Base-by-base conservation (phyloP, 2,888 invertebrate genomes). In the Toxonevra muliebris region DNA sequence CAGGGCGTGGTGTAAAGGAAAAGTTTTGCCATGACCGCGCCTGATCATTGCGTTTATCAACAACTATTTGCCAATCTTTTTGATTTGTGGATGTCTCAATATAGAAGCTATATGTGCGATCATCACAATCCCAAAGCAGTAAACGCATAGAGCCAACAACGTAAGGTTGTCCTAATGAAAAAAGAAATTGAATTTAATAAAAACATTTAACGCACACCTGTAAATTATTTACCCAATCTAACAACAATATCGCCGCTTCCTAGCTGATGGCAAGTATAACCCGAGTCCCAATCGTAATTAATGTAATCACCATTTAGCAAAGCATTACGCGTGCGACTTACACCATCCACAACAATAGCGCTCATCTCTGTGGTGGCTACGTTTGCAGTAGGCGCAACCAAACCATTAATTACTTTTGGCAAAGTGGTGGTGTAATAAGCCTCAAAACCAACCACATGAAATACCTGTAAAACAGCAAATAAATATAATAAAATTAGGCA, bases 251-350 rank as follows among this genome's bases (percentile, higher is more conserved):
- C 92, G 68, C 98, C 98, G 74, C 95, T 93, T 76, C 96, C 96
- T 71, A 96, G 87, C 86, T 97, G 97, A 87, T 98, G 97, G 85
- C 97, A 98, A 5, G 97, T 98, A 86, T 98, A 98, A 72, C 98
- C 98, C 65, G 94, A 94, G 86, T 99, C 98, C 98, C 98, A 98
- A 87, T 98, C 97, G 86, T 98, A 99, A 86, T 94, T 93, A 79
- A 92, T 90, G 65, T 91, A 94, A 85, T 98, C 96, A 13, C 98
- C 98, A 88, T 99, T 98, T 69, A 99, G 89, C 12, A 99, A 88
- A 1, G 97, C 95, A 88, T 99, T 97, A 74, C 98, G 89, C 58
- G 93, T 93, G 12, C 98, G 92, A 79, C 91, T 91, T 70, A 99
- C 98, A 68, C 99, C 99, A 87, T 99, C 98, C 54, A 96, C 93